phyloP scores from a whole-genome alignment of 2,888 invertebrate species.

The Rhagonycha lutea region DNA sequence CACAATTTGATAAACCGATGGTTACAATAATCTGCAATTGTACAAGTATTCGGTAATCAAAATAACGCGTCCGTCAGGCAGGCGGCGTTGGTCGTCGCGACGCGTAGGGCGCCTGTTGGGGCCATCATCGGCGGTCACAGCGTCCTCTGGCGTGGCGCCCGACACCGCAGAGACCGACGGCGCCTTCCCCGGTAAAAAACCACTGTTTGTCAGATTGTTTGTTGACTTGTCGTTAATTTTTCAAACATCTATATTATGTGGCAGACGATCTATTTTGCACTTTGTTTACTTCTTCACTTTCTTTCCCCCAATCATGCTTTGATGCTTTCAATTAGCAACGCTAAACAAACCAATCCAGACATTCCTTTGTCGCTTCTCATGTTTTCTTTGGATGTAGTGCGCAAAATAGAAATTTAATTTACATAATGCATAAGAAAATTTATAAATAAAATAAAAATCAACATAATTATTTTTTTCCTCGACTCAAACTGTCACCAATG shows the following conservation, averaged over 20 bases:
- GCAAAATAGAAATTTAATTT: no score
- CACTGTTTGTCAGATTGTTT: conserved; percentile 50
- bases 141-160: conserved; percentile 58
- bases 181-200: conserved; percentile 43
- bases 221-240: conserved; percentile 51
- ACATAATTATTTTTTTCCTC: not conserved
- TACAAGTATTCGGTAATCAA: conserved; percentile 47
- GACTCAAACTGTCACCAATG: not conserved
- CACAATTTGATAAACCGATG: conserved; percentile 23
- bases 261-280: conserved; percentile 29
- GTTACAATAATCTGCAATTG: conserved; percentile 47
- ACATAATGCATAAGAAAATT: no score
- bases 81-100: conserved; percentile 47
- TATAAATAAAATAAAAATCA: not conserved
- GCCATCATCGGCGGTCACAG: conserved; percentile 57
- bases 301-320: not conserved
- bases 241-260: conserved; percentile 31
- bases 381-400: not conserved
- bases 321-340: not conserved
- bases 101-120: conserved; percentile 61
- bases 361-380: not conserved
- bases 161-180: conserved; percentile 43
- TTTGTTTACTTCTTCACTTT: conserved; percentile 25
- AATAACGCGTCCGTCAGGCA: conserved; percentile 46
- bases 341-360: not conserved